Percentiles rank a stretch among this genome's conserved stretches.
Evolutionary conservation across 2,888 invertebrate genomes (phyloP).

Genomic region (Pherbina coryleti): DNA sequence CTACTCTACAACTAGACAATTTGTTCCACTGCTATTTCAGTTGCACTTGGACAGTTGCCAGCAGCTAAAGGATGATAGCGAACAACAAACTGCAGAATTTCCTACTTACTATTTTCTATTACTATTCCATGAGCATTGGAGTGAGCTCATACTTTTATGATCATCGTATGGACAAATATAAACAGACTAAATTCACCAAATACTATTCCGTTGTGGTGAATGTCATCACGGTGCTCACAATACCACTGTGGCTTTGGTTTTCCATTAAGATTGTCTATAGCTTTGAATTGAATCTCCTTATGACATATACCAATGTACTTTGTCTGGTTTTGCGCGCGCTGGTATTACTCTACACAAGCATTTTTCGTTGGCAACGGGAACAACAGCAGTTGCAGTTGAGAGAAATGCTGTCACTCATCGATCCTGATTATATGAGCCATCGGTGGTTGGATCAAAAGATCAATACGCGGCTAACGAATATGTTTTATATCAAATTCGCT

Average conservation of each 20-base stretch:
- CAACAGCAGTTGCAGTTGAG: not conserved
- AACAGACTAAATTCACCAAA: not conserved
- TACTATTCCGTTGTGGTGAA: not conserved
- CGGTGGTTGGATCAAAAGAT: not conserved
- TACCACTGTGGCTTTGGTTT: not conserved
- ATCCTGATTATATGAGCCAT: not conserved
- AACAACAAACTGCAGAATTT: not conserved
- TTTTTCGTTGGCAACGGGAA: conserved; percentile 12
- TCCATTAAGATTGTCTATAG: not conserved
- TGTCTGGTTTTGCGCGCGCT: not conserved
- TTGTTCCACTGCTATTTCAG: too few species aligned
- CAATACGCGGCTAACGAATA: not conserved
- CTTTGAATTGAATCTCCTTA: not conserved
- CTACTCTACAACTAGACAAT: too few species aligned
- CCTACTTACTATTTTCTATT: not conserved
- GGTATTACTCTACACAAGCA: not conserved
- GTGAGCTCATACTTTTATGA: not conserved
- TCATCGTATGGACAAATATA: not conserved
- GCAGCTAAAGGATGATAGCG: too few species aligned
- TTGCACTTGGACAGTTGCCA: too few species aligned
- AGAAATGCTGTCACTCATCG: not conserved
- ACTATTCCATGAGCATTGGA: not conserved
- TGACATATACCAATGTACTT: not conserved
- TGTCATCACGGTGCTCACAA: not conserved
- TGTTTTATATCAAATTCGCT: not conserved